These are phyloP conservation scores for Nannoperca obscura DNA, from an alignment of 2,797 vertebrate genomes.

Conservation along the genomic window DNA sequence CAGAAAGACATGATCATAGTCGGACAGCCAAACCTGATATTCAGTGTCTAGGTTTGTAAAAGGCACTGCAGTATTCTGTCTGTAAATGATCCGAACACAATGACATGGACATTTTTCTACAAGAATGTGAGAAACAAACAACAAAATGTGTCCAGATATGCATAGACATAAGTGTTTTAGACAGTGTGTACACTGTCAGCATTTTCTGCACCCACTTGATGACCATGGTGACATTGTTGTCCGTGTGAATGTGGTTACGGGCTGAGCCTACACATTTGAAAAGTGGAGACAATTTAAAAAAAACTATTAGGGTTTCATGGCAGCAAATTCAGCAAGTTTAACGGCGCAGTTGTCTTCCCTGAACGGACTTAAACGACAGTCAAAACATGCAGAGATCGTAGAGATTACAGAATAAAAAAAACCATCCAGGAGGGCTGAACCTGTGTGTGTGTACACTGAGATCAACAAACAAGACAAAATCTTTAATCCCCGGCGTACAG, in stretches of 20 bases:
- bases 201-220: conserved; percentile 22
- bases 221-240: conserved; percentile 33
- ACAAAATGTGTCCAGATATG: background rate
- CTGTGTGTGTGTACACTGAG: background rate
- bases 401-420: background rate
- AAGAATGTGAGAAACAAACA: background rate
- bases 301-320: background rate
- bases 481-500: background rate
- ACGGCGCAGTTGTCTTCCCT: background rate
- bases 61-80: background rate
- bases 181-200: background rate
- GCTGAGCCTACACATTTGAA: background rate
- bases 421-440: background rate
- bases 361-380: background rate
- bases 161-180: background rate
- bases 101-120: background rate
- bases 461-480: too few relatives aligned
- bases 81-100: background rate
- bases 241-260: conserved; percentile 27
- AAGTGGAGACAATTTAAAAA: conserved; percentile 5
- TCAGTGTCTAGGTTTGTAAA: background rate
- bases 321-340: conserved; percentile 2
- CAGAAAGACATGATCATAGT: too few relatives aligned
- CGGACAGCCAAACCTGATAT: background rate
- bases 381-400: background rate